These are phyloP conservation scores for Coelopa frigida DNA, from an alignment of 1,140 invertebrate genomes.

Conservation along the genomic window DNA sequence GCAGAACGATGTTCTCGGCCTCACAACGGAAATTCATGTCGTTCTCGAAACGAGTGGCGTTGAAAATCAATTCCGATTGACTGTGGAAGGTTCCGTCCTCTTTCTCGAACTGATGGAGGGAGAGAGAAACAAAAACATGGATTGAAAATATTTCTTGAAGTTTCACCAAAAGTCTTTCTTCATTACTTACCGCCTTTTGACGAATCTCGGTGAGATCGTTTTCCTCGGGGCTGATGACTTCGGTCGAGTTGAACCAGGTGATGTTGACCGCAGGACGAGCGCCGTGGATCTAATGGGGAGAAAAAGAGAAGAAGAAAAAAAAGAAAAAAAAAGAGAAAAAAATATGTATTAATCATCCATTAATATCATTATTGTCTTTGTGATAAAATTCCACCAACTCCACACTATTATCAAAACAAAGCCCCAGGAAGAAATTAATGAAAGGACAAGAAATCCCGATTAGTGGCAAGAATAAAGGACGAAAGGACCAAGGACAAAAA, in stretches of 20 bases:
- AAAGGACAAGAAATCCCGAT: too few relatives aligned
- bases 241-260: slow-evolving; percentile 74
- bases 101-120: slow-evolving; percentile 27
- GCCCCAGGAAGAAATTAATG: too few relatives aligned
- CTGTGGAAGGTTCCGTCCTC: slow-evolving; percentile 71
- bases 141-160: too few relatives aligned
- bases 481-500: too few relatives aligned
- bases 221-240: slow-evolving; percentile 49
- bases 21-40: slow-evolving; percentile 69
- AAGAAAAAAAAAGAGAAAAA: too few relatives aligned
- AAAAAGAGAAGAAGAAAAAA: slow-evolving; percentile 1
- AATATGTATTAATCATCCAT: too few relatives aligned
- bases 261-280: slow-evolving; percentile 74
- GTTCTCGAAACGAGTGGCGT: slow-evolving; percentile 74
- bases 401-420: too few relatives aligned
- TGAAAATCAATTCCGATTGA: slow-evolving; percentile 66
- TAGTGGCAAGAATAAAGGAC: too few relatives aligned
- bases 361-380: too few relatives aligned
- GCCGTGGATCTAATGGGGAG: slow-evolving; percentile 57
- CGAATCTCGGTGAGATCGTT: slow-evolving; percentile 33
- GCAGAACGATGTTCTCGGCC: slow-evolving; percentile 72
- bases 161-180: too few relatives aligned
- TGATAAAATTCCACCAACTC: too few relatives aligned
- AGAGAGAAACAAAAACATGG: slow-evolving; percentile 1
- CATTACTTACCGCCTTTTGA: slow-evolving; percentile 36